Percentiles rank a stretch among this genome's conserved stretches.
Evolutionary conservation across 2,888 invertebrate genomes (phyloP).

Genomic region (Spisula solida): DNA sequence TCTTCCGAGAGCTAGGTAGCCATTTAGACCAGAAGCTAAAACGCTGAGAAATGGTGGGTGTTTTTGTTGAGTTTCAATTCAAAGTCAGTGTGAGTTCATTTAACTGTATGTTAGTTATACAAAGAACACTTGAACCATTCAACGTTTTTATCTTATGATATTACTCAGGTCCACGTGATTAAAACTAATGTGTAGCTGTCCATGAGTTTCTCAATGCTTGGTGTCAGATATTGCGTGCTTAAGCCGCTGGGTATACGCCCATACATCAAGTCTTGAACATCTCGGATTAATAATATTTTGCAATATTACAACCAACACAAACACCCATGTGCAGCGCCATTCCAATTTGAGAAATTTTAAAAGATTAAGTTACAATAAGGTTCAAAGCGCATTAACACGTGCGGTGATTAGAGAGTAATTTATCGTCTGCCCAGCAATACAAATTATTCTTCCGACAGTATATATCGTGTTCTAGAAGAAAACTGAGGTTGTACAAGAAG

Average conservation of each 20-base stretch:
- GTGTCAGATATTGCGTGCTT: background rate
- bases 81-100: background rate
- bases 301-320: no score
- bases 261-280: constrained; percentile 49
- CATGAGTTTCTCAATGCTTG: background rate
- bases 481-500: no score
- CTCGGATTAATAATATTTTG: constrained; percentile 37
- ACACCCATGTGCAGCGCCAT: no score
- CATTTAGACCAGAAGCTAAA: constrained; percentile 7
- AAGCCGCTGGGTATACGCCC: background rate
- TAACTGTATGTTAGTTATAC: background rate
- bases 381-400: background rate
- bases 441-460: no score
- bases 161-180: background rate
- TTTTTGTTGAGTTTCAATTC: constrained; percentile 11
- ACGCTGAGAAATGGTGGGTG: background rate
- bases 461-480: no score
- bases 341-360: no score
- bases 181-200: background rate
- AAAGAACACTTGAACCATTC: background rate
- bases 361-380: background rate
- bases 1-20: constrained; percentile 13
- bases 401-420: no score
- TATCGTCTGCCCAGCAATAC: no score
- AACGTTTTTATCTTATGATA: constrained; percentile 5